Evolutionary conservation across 2,888 invertebrate genomes (phyloP), one percentile per base, ranked within the genome.

Genomic region (Stenoptilia bipunctidactyla): DNA sequence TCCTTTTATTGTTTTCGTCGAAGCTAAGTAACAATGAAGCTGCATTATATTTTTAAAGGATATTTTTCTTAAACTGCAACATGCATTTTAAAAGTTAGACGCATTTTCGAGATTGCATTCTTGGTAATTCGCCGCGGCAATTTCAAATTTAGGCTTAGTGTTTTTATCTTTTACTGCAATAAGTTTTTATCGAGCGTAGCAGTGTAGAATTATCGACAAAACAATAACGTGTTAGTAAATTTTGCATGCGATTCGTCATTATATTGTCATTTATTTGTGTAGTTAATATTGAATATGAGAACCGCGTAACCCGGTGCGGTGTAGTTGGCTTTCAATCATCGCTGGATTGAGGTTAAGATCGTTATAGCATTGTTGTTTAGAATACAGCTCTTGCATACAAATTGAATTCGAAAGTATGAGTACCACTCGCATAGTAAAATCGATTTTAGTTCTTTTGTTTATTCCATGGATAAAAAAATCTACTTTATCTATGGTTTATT

Each of bases 1-100:
- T 58, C 45, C 40, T 14, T 27, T 20, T 27, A 53, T 59, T 58
- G 57, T 57, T 56, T 51, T 51, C 46, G 33, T 36, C 25, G 37
- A 40, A 43, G 40, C 12, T 4, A 9, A 10, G 30, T 30, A 30
- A 30, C 30, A 30, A 30, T 9, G 20, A 20, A 20, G 8, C 4
- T 5, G 20, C 20, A 20, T 20, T 20, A 20, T 20, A 5, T 8
- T 20, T 20, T 20, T 5, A 20, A 20, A 20, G 8, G 8, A 20
- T 20, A 20, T 20, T n/a, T n/a, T n/a, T n/a, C n/a, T 37, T 41
- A 41, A 15, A 38, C 40, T 45, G 30, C 43, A 44, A 41, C 39
- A 40, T 48, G 40, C 20, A 40, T 37, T 41, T 45, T 41, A 40
- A 38, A 34, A 42, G 40, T 39, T 15, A 34, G 15, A 27, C 15